Conservation (phyloP, 1,140 invertebrate genomes). For the Triops longicaudatus region DNA sequence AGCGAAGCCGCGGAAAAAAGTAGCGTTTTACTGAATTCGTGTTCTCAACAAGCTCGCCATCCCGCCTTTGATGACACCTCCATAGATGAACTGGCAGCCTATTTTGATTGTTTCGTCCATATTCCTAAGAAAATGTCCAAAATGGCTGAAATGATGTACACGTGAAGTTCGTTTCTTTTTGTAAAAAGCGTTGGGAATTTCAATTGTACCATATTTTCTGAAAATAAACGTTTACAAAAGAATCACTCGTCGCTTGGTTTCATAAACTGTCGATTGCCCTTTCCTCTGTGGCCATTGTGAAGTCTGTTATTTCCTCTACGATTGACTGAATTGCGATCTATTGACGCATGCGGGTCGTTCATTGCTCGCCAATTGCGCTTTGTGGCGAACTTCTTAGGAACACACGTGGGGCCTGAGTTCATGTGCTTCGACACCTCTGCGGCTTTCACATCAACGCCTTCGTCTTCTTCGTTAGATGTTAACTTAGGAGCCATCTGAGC, state of each 20-base stretch:
- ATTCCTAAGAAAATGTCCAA: conserved; percentile 93
- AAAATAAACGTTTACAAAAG: conserved; percentile 16
- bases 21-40: conserved; percentile 12
- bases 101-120: conserved; percentile 85
- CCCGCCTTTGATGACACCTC: conserved; percentile 60
- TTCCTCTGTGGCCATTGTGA: conserved; percentile 18
- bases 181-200: conserved; percentile 18
- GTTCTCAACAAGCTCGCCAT: conserved; percentile 36
- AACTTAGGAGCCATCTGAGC: conserved; percentile 22
- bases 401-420: not conserved
- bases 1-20: not conserved
- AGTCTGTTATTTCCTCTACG: not conserved
- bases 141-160: conserved; percentile 96
- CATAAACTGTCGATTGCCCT: conserved; percentile 19
- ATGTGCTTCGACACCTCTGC: conserved; percentile 16
- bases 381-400: conserved; percentile 2
- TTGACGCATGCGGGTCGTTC: conserved; percentile 20
- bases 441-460: conserved; percentile 7
- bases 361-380: conserved; percentile 19
- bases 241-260: not conserved
- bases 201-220: conserved; percentile 18
- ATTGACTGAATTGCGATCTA: not conserved
- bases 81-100: conserved; percentile 83
- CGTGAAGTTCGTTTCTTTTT: conserved; percentile 44
- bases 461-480: not conserved